phyloP scores from a whole-genome alignment of 2,113 vertebrate genomes.

The Leptosomus discolor region DNA sequence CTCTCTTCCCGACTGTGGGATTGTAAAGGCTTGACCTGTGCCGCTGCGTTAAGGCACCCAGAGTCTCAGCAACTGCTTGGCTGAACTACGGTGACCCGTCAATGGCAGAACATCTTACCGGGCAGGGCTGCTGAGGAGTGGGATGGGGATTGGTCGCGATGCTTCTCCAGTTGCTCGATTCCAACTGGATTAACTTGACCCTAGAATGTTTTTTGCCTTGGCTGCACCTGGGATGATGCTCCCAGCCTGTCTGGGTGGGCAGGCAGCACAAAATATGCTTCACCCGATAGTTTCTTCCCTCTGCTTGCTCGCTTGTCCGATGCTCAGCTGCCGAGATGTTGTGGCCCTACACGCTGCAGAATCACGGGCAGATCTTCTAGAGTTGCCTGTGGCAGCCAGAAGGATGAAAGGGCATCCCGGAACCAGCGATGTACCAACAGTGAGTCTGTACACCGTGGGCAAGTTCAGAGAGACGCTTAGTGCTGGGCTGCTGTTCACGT shows the following conservation, averaged over 20 bases:
- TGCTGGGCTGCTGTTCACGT: neutral
- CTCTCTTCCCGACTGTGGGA: rapidly evolving
- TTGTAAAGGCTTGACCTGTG: neutral
- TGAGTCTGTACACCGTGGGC: rapidly evolving
- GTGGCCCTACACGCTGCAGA: neutral
- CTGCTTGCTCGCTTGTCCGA: neutral
- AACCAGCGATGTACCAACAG: too few relatives aligned
- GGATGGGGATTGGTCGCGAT: neutral
- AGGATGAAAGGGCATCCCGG: neutral
- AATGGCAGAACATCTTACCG: neutral
- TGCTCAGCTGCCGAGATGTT: neutral
- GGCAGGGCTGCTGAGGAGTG: neutral
- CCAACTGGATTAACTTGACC: neutral
- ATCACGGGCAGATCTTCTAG: rapidly evolving
- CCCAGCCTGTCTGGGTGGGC: neutral
- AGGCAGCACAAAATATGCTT: neutral
- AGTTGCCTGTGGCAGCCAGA: neutral
- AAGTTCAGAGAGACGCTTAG: too few relatives aligned
- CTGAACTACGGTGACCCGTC: neutral
- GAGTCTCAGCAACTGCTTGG: neutral
- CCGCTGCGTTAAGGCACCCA: neutral
- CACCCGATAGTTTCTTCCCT: neutral
- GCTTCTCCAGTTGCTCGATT: neutral
- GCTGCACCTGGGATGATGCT: neutral
- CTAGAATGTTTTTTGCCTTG: rapidly evolving